Conservation (phyloP, 2,113 vertebrate genomes). For the Grallaria varia region DNA sequence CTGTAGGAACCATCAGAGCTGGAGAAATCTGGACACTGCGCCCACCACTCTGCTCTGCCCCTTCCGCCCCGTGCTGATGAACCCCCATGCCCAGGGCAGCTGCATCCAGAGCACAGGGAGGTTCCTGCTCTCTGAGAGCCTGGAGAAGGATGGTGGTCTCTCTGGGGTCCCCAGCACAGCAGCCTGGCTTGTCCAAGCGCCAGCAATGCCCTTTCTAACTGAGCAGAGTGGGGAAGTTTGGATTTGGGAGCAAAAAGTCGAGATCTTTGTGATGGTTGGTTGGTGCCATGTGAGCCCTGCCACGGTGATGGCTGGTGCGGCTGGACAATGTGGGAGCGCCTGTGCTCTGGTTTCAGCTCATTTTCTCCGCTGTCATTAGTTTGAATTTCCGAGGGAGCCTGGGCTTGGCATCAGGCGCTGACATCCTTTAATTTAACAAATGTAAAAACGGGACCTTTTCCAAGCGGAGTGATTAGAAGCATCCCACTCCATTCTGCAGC, state of each 20-base stretch:
- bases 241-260: not conserved
- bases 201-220: not conserved
- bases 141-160: not conserved
- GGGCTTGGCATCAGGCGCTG: constrained; percentile 5
- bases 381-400: constrained; percentile 33
- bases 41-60: not conserved
- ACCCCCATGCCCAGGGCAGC: not conserved
- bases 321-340: not conserved
- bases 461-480: not conserved
- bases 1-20: not conserved
- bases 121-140: not conserved
- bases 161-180: accelerated
- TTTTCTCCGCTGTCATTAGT: constrained; percentile 31
- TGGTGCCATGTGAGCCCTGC: not conserved
- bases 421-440: constrained; percentile 50
- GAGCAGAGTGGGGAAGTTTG: not conserved
- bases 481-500: not conserved
- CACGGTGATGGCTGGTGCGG: not conserved
- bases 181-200: not conserved
- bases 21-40: not conserved
- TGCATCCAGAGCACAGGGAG: not conserved
- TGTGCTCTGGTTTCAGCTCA: constrained; percentile 20
- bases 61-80: not conserved
- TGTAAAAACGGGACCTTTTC: constrained; percentile 33
- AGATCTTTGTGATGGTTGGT: not conserved